Percentiles rank a stretch among this genome's conserved stretches.
phyloP scores from a whole-genome alignment of 37 sponge, comb jelly and placozoan species.

The Geodia barretti region DNA sequence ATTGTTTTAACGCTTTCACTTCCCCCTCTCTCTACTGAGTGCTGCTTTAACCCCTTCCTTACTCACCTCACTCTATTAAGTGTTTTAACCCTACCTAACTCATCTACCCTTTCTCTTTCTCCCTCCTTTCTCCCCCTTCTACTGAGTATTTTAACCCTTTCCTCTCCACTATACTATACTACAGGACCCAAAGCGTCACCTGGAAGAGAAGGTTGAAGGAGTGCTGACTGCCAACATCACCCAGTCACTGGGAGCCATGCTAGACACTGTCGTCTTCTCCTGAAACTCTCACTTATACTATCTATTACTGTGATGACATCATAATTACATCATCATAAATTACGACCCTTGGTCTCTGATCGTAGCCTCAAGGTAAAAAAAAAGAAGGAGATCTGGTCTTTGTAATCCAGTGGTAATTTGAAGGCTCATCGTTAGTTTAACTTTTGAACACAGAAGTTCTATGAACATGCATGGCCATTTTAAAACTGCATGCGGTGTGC shows the following conservation, averaged over 20 bases:
- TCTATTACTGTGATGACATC: background rate
- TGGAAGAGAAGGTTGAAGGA: slow-evolving; percentile 95
- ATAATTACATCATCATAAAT: background rate
- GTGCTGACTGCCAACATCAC: slow-evolving; percentile 94
- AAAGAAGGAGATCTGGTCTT: background rate
- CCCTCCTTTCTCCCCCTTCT: slow-evolving; percentile 4
- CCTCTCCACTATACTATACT: background rate
- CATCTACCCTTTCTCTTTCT: background rate
- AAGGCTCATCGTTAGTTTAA: too few relatives aligned
- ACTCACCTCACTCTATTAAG: slow-evolving; percentile 1
- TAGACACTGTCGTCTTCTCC: slow-evolving; percentile 97
- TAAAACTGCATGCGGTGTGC: too few relatives aligned
- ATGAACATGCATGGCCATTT: too few relatives aligned
- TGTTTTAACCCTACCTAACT: background rate
- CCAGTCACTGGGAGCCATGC: slow-evolving; percentile 97
- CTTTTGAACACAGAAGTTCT: too few relatives aligned
- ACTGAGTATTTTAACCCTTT: background rate
- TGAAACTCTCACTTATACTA: slow-evolving; percentile 1
- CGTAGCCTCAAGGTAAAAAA: background rate
- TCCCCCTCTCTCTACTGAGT: background rate
- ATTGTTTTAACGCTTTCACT: background rate
- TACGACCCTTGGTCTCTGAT: background rate
- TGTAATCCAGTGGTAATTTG: background rate
- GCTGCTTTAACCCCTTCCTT: background rate
- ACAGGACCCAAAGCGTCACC: slow-evolving; percentile 96